Evolutionary conservation across 1,140 invertebrate species (phyloP).

Genomic region (Theocolax elegans): DNA sequence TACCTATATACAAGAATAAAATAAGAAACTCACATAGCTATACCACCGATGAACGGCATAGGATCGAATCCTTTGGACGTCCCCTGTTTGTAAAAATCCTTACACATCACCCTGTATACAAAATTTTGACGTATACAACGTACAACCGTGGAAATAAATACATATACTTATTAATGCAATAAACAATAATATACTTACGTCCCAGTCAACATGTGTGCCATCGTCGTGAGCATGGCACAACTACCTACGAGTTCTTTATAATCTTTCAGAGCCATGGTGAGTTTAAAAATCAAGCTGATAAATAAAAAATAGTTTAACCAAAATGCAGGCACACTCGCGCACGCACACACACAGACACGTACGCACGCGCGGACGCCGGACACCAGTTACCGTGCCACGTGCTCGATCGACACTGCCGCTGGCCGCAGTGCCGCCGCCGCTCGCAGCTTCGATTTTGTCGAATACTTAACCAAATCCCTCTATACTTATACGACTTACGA

Average conservation of each 20-base stretch:
- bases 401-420: background rate
- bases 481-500: too few relatives aligned
- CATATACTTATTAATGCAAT: too few relatives aligned
- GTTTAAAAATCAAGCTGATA: background rate
- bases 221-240: conserved; percentile 58
- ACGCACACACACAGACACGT: too few relatives aligned
- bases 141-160: too few relatives aligned
- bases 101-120: conserved; percentile 72
- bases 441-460: too few relatives aligned
- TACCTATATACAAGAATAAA: too few relatives aligned
- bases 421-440: background rate
- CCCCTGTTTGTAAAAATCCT: conserved; percentile 76
- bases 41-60: conserved; percentile 78
- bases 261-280: conserved; percentile 59
- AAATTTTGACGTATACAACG: background rate
- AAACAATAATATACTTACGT: conserved; percentile 62
- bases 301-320: too few relatives aligned
- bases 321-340: too few relatives aligned
- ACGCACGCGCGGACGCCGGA: too few relatives aligned
- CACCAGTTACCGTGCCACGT: too few relatives aligned
- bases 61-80: conserved; percentile 72
- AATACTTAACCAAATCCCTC: too few relatives aligned
- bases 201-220: conserved; percentile 64
- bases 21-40: conserved; percentile 78
- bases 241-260: conserved; percentile 63